A percentile compares a stretch with the other conserved stretches of the same genome.
These are phyloP conservation scores for Cyprinodon variegatus DNA, from an alignment of 2,113 vertebrate genomes.

Conservation along the genomic window DNA sequence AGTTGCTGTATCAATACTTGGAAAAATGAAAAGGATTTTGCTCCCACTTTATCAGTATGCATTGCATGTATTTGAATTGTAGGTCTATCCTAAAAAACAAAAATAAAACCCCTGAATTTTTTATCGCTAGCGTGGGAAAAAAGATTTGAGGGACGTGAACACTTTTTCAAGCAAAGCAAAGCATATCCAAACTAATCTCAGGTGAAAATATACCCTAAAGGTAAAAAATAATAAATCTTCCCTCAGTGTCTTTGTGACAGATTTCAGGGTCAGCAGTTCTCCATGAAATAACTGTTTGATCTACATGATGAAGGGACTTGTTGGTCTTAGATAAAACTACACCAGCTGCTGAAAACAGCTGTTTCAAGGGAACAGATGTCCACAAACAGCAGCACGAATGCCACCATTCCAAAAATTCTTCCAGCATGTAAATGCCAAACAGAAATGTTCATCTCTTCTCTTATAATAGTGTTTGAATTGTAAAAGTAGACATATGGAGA, in stretches of 20 bases:
- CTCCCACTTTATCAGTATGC: too few relatives aligned
- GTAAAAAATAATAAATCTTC: background rate
- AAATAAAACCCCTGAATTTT: too few relatives aligned
- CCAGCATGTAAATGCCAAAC: background rate
- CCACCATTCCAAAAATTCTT: background rate
- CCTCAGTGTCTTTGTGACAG: background rate
- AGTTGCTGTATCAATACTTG: too few relatives aligned
- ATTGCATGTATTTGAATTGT: too few relatives aligned
- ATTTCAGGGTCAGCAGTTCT: background rate
- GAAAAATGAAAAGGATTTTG: too few relatives aligned
- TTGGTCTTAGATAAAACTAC: background rate
- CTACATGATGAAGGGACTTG: background rate
- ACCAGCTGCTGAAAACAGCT: constrained; percentile 2
- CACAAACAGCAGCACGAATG: background rate
- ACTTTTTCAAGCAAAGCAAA: too few relatives aligned
- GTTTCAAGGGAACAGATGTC: background rate
- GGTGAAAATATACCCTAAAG: background rate
- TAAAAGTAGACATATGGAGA: background rate
- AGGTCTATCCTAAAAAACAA: too few relatives aligned
- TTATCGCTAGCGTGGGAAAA: too few relatives aligned
- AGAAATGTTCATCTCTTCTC: background rate
- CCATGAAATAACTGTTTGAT: background rate
- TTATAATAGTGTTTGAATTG: background rate
- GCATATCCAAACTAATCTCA: background rate
- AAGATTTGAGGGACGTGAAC: too few relatives aligned